Conservation (phyloP, 2,797 vertebrate genomes). For the Poecilia wingei region DNA sequence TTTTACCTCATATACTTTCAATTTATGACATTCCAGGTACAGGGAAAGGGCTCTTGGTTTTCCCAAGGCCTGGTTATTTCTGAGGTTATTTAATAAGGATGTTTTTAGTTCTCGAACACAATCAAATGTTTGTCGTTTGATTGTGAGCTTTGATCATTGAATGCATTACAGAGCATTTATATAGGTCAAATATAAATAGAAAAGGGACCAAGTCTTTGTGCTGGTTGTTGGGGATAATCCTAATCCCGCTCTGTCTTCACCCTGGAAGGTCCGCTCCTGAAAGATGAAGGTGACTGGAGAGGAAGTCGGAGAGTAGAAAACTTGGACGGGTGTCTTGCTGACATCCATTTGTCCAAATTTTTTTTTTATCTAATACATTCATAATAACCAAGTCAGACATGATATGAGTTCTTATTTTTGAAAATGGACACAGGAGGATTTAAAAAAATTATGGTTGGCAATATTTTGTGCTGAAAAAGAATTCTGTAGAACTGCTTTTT, state of each 20-base stretch:
- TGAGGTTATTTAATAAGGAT: background rate
- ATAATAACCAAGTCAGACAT: conserved; percentile 50
- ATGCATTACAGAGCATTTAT: background rate
- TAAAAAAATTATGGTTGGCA: background rate
- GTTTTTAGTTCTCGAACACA: background rate
- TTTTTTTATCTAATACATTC: conserved; percentile 71
- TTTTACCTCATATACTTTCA: background rate
- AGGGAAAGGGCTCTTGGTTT: background rate
- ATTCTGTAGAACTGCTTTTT: background rate
- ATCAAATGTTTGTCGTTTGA: background rate
- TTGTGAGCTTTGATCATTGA: background rate
- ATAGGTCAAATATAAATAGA: background rate
- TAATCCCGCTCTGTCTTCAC: conserved; percentile 13
- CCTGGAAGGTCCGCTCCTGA: conserved; percentile 73
- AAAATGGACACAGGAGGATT: background rate
- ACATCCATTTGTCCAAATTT: background rate
- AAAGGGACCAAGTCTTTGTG: background rate
- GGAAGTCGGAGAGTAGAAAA: conserved; percentile 66
- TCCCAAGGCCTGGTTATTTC: background rate
- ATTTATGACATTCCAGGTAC: background rate
- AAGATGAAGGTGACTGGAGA: conserved; percentile 75
- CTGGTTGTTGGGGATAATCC: conserved; percentile 1
- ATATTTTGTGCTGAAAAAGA: background rate
- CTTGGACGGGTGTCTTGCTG: conserved; percentile 71
- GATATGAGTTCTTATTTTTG: conserved; percentile 16